phyloP scores from a whole-genome alignment of 2,113 vertebrate genomes.

The Scytalopus superciliaris region DNA sequence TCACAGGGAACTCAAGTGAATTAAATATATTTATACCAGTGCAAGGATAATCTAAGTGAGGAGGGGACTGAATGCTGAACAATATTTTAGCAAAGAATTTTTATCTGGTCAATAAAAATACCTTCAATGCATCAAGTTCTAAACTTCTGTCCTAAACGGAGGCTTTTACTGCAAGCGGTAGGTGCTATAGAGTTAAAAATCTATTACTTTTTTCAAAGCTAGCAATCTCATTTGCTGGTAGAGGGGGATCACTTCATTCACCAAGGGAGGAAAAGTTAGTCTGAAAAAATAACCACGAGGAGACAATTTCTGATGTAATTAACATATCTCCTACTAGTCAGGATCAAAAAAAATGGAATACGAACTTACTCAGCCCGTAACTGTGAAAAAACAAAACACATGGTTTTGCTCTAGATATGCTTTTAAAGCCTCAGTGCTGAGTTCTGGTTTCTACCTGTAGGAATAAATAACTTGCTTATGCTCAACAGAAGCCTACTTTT shows the following conservation, averaged over 20 bases:
- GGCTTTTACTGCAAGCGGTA: not conserved
- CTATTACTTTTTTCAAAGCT: not conserved
- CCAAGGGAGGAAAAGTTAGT: not conserved
- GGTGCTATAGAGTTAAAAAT: not conserved
- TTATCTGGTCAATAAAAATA: conserved; percentile 7
- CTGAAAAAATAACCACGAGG: not conserved
- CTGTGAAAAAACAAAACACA: not conserved
- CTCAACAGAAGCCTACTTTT: not conserved
- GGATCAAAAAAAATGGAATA: not conserved
- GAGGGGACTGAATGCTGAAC: not conserved
- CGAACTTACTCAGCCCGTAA: not conserved
- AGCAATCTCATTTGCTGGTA: not conserved
- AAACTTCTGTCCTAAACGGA: not conserved
- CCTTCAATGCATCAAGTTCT: not conserved
- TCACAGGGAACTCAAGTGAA: not conserved
- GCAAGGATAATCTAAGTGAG: not conserved
- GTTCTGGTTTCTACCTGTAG: not conserved
- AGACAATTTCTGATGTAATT: not conserved
- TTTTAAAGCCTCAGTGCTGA: not conserved
- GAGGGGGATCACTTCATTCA: not conserved
- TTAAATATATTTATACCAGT: not conserved
- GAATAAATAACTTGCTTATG: not conserved
- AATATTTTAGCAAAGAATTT: not conserved
- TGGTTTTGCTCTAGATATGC: not conserved
- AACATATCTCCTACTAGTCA: not conserved